These are phyloP conservation scores for Eupithecia subumbrata DNA, from an alignment of 2,888 invertebrate genomes.

Conservation along the genomic window DNA sequence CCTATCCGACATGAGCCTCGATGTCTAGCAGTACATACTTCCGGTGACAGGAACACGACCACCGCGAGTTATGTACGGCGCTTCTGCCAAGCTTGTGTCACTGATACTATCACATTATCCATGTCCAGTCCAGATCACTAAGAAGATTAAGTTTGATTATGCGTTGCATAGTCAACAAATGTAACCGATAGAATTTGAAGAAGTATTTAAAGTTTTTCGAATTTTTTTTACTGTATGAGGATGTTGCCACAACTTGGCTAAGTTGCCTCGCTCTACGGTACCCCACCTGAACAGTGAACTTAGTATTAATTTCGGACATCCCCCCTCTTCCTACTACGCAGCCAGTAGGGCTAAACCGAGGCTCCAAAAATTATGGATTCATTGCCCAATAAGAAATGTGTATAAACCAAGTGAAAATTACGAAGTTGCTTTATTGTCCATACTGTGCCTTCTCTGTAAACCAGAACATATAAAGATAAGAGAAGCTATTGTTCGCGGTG, in stretches of 20 bases:
- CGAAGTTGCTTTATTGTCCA: background rate
- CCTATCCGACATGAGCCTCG: slow-evolving; percentile 34
- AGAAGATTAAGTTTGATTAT: background rate
- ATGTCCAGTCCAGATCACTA: background rate
- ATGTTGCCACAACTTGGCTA: too few relatives aligned
- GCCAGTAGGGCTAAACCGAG: too few relatives aligned
- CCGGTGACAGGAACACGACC: slow-evolving; percentile 57
- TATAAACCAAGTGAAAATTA: slow-evolving; percentile 1
- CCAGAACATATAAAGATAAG: slow-evolving; percentile 33
- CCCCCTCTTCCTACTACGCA: too few relatives aligned
- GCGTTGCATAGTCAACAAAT: background rate
- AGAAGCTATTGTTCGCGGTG: slow-evolving; percentile 15
- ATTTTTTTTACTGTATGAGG: too few relatives aligned
- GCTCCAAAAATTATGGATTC: too few relatives aligned
- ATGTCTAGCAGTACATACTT: slow-evolving; percentile 36
- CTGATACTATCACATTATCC: background rate
- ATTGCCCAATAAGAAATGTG: too few relatives aligned
- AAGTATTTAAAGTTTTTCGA: too few relatives aligned
- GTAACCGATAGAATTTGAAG: too few relatives aligned
- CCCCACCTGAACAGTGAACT: too few relatives aligned
- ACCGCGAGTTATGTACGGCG: slow-evolving; percentile 59
- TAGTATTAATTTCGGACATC: too few relatives aligned
- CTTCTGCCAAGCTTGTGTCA: slow-evolving; percentile 22
- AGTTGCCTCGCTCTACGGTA: too few relatives aligned
- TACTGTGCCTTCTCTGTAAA: slow-evolving; percentile 23